phyloP scores from a whole-genome alignment of 2,888 invertebrate genomes.

The Apantesis nais region DNA sequence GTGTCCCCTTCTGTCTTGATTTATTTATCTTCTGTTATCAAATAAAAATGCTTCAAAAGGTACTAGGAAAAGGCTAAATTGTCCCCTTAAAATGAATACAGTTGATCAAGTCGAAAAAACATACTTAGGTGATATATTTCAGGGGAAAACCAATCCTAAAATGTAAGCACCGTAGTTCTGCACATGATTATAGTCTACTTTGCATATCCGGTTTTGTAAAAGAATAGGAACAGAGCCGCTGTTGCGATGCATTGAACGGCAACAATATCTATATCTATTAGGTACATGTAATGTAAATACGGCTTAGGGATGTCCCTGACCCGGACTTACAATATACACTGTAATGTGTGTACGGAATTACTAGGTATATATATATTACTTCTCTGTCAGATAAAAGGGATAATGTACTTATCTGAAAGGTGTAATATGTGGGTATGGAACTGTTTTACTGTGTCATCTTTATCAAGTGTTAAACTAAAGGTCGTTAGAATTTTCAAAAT shows the following conservation, averaged over 20 bases:
- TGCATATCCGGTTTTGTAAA: neutral
- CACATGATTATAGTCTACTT: neutral
- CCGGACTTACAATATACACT: neutral
- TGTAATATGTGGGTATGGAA: neutral
- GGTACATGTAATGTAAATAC: neutral
- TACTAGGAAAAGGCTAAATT: too few relatives aligned
- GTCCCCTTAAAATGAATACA: too few relatives aligned
- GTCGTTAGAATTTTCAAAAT: too few relatives aligned
- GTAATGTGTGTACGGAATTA: neutral
- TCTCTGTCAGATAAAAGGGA: neutral
- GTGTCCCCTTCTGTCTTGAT: too few relatives aligned
- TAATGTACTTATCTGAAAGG: neutral
- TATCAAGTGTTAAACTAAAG: neutral
- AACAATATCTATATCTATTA: too few relatives aligned
- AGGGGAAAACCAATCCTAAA: neutral
- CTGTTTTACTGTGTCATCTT: neutral
- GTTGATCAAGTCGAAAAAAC: too few relatives aligned
- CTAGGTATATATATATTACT: neutral
- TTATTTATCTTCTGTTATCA: neutral
- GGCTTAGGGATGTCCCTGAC: neutral
- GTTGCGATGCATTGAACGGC: neutral
- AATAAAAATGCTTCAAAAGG: neutral
- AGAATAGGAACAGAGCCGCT: neutral
- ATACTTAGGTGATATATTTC: neutral
- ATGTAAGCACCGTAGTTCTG: neutral